Evolutionary conservation across 2,797 vertebrate species (phyloP).

Genomic region (Cynodonichthys magdalenae): DNA sequence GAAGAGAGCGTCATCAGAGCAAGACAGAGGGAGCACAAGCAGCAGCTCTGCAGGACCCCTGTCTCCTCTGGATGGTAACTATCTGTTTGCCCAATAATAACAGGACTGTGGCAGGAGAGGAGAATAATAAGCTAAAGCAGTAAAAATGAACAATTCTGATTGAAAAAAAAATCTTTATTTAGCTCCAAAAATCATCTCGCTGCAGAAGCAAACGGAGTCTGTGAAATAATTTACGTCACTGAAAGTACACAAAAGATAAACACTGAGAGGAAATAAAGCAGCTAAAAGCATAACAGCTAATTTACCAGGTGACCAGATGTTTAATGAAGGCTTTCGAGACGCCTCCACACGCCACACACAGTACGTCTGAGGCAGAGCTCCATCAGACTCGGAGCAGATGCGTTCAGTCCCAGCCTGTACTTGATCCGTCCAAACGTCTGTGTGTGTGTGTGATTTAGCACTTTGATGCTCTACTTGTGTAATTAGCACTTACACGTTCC

Average conservation of each 20-base stretch:
- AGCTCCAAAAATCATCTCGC: too few species aligned
- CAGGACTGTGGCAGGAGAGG: background rate
- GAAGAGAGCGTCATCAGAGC: constrained; percentile 85
- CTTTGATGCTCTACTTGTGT: constrained; percentile 23
- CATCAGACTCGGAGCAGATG: constrained; percentile 11
- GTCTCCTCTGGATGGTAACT: constrained; percentile 79
- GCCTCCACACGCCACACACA: constrained; percentile 32
- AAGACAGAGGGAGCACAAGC: constrained; percentile 80
- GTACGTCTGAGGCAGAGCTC: constrained; percentile 15
- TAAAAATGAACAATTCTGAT: too few species aligned
- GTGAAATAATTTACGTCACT: background rate
- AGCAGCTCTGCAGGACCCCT: constrained; percentile 26
- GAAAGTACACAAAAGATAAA: background rate
- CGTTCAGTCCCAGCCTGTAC: constrained; percentile 17
- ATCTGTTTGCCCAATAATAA: constrained; percentile 3
- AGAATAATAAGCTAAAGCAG: background rate
- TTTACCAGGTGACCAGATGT: constrained; percentile 38
- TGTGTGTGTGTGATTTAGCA: constrained; percentile 20
- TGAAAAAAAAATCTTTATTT: too few species aligned
- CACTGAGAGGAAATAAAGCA: background rate
- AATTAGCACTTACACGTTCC: constrained; percentile 44
- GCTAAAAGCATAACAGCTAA: constrained; percentile 23
- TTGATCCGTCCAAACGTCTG: constrained; percentile 32
- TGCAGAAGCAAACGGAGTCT: background rate
- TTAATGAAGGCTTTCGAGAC: constrained; percentile 46